phyloP scores from a whole-genome alignment of 2,113 vertebrate genomes.

The Eolophus roseicapilla region DNA sequence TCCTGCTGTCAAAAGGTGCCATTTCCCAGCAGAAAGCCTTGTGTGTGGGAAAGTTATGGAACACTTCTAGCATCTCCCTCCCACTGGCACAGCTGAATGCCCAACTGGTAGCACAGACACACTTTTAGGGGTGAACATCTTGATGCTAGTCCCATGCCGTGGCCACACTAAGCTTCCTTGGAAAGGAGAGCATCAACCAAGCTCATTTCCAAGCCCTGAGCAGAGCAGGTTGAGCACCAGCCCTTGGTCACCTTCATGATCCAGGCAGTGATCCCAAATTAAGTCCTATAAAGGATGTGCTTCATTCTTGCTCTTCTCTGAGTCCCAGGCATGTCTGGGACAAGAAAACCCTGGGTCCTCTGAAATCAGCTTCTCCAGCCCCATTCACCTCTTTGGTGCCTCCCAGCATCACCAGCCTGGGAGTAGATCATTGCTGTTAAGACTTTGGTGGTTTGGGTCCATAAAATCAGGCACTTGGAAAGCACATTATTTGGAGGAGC shows the following conservation, averaged over 20 bases:
- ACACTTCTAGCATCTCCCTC: rapidly evolving
- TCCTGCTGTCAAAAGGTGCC: not conserved
- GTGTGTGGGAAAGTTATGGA: not conserved
- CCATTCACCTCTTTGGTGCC: not conserved
- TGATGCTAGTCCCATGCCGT: not conserved
- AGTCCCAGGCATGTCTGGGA: not conserved
- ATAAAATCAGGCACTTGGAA: not conserved
- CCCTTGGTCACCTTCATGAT: not conserved
- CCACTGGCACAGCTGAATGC: rapidly evolving
- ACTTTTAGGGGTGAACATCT: not conserved
- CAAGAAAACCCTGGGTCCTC: not conserved
- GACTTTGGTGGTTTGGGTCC: not conserved
- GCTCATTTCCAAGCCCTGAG: not conserved
- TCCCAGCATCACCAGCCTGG: not conserved
- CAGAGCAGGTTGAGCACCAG: not conserved
- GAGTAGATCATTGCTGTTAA: not conserved
- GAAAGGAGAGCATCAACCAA: not conserved
- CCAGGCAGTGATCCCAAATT: not conserved
- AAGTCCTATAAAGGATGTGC: not conserved
- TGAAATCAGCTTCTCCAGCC: not conserved
- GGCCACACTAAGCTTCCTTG: rapidly evolving
- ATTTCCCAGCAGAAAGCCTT: not conserved
- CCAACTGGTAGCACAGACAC: rapidly evolving
- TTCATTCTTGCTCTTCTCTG: not conserved
- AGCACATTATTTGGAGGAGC: not conserved